These are phyloP conservation scores for Sparidentex hasta DNA, from an alignment of 2,797 vertebrate species.

Conservation along the genomic window DNA sequence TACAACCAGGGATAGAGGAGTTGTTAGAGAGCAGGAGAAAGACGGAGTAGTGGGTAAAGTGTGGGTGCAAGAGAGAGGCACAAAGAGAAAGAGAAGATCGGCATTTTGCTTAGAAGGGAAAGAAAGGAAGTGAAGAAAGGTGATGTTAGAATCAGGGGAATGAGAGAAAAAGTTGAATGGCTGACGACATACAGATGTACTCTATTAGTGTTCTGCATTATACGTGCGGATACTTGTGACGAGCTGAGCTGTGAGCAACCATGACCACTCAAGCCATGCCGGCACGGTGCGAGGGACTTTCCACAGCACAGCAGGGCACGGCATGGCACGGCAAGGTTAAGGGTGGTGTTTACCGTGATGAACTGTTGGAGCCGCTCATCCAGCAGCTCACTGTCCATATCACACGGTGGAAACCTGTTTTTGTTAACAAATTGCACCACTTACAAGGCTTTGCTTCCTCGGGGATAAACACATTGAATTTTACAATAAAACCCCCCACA, in stretches of 20 bases:
- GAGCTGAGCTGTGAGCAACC: conserved; percentile 10
- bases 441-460: not conserved
- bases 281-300: not conserved
- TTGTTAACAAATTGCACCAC: not conserved
- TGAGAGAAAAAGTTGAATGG: not conserved
- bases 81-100: conserved; percentile 45
- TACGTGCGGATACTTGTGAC: not conserved
- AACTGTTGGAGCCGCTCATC: not conserved
- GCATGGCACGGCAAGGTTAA: not conserved
- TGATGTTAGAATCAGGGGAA: conserved; percentile 30
- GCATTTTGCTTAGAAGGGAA: conserved; percentile 8
- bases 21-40: conserved; percentile 53
- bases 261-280: not conserved
- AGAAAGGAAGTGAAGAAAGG: conserved; percentile 30
- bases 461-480: too few species aligned
- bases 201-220: conserved; percentile 4
- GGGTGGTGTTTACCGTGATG: conserved; percentile 1
- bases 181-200: conserved; percentile 2
- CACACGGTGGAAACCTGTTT: not conserved
- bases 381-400: not conserved
- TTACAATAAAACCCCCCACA: too few species aligned
- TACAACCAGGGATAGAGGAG: conserved; percentile 64
- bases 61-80: conserved; percentile 39
- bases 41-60: conserved; percentile 39
- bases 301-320: not conserved